These are phyloP conservation scores for Catalaphyllia jardinei DNA, from an alignment of 64 coral and sea anemone genomes.

Conservation along the genomic window DNA sequence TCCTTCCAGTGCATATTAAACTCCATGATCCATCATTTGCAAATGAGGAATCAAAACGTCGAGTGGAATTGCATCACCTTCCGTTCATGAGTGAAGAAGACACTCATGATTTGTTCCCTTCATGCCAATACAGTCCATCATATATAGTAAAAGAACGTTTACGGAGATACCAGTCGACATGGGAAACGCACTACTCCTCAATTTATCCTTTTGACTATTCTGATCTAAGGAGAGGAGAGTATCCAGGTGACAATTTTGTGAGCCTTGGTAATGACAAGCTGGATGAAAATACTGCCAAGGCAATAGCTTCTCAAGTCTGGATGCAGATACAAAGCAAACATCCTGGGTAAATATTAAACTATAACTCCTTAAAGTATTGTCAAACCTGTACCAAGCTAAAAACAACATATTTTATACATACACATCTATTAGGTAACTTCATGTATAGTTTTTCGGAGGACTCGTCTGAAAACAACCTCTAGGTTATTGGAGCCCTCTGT, in stretches of 20 bases:
- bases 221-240: not conserved
- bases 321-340: slow-evolving; percentile 23
- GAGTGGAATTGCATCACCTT: slow-evolving; percentile 18
- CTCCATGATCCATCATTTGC: not conserved
- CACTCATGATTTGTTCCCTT: slow-evolving; percentile 30
- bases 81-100: slow-evolving; percentile 47
- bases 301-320: slow-evolving; percentile 17
- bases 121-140: slow-evolving; percentile 43
- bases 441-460: too few species aligned
- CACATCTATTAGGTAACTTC: too few species aligned
- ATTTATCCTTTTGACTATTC: slow-evolving; percentile 43
- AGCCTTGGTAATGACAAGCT: slow-evolving; percentile 63
- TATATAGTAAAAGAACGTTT: slow-evolving; percentile 38
- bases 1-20: slow-evolving; percentile 55
- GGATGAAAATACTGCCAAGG: slow-evolving; percentile 31
- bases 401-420: too few species aligned
- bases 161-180: slow-evolving; percentile 28
- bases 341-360: slow-evolving; percentile 23
- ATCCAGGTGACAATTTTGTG: not conserved
- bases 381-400: too few species aligned
- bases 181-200: slow-evolving; percentile 49
- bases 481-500: too few species aligned
- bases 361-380: too few species aligned
- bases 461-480: too few species aligned
- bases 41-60: not conserved